A percentile compares a stretch with the other conserved stretches of the same genome.
Evolutionary conservation across 2,888 invertebrate species (phyloP).

Genomic region (Ferrisia virgata): DNA sequence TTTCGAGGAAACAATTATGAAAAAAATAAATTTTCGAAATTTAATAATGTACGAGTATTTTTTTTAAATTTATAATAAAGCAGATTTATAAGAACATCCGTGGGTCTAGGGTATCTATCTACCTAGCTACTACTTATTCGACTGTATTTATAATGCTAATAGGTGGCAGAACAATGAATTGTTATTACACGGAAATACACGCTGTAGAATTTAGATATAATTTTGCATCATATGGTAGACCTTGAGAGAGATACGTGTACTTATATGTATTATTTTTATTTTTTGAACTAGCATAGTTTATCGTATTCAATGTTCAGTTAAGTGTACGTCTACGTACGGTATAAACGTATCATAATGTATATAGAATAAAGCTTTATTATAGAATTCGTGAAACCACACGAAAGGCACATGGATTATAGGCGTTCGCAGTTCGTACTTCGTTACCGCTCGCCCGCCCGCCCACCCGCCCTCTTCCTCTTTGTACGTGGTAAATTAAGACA

Average conservation of each 20-base stretch:
- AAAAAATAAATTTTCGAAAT: background rate
- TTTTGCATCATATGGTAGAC: background rate
- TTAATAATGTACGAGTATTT: background rate
- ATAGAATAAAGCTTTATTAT: background rate
- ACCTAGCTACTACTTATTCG: background rate
- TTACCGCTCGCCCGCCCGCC: too few relatives aligned
- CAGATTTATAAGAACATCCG: background rate
- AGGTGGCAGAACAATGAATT: background rate
- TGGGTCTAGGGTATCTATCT: too few relatives aligned
- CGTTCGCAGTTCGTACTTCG: too few relatives aligned
- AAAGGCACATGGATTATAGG: background rate
- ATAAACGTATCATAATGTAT: too few relatives aligned
- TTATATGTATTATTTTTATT: background rate
- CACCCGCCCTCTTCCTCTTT: too few relatives aligned
- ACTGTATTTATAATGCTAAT: background rate
- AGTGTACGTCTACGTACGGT: too few relatives aligned
- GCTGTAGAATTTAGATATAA: background rate
- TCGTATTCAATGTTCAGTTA: background rate
- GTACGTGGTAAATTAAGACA: background rate
- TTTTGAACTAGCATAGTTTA: background rate
- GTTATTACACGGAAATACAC: background rate
- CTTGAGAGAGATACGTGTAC: background rate
- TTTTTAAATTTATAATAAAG: background rate
- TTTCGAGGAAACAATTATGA: background rate
- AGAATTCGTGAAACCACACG: background rate